A percentile compares a stretch with the other conserved stretches of the same genome.
phyloP scores from a whole-genome alignment of 2,888 invertebrate species.

The Trimorus sp. region DNA sequence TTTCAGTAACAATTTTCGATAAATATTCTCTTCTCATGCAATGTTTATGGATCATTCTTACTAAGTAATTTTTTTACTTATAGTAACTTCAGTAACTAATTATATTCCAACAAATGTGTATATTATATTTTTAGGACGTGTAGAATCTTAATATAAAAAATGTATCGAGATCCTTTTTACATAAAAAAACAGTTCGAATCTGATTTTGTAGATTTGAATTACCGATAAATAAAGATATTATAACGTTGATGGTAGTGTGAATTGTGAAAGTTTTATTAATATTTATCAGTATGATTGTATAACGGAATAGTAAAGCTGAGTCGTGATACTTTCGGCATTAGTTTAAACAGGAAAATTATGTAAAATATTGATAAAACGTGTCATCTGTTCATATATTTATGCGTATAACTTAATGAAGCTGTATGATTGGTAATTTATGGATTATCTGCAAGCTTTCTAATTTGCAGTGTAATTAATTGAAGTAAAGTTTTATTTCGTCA shows the following conservation, averaged over 20 bases:
- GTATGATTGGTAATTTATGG: slow-evolving; percentile 12
- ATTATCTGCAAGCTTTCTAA: too few species aligned
- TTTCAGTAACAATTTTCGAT: slow-evolving; percentile 25
- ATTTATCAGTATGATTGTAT: slow-evolving; percentile 43
- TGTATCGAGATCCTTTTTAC: too few species aligned
- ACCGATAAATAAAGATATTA: slow-evolving; percentile 13
- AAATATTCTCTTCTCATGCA: not conserved
- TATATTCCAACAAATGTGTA: too few species aligned
- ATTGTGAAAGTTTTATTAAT: slow-evolving; percentile 50
- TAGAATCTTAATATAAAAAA: too few species aligned
- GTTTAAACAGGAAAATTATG: slow-evolving; percentile 20
- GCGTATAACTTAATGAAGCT: slow-evolving; percentile 9
- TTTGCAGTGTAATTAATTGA: too few species aligned
- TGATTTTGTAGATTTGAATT: too few species aligned
- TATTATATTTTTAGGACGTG: too few species aligned
- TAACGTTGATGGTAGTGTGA: not conserved
- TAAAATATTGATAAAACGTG: slow-evolving; percentile 24
- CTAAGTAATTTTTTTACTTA: too few species aligned
- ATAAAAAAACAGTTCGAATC: too few species aligned
- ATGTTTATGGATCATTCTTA: too few species aligned
- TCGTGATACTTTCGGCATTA: slow-evolving; percentile 30
- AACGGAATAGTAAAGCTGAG: slow-evolving; percentile 34
- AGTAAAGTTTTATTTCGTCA: too few species aligned
- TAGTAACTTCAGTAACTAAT: too few species aligned
- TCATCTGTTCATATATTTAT: slow-evolving; percentile 27